These are phyloP conservation scores for Clupea harengus DNA, from an alignment of 2,113 vertebrate species.

Conservation along the genomic window DNA sequence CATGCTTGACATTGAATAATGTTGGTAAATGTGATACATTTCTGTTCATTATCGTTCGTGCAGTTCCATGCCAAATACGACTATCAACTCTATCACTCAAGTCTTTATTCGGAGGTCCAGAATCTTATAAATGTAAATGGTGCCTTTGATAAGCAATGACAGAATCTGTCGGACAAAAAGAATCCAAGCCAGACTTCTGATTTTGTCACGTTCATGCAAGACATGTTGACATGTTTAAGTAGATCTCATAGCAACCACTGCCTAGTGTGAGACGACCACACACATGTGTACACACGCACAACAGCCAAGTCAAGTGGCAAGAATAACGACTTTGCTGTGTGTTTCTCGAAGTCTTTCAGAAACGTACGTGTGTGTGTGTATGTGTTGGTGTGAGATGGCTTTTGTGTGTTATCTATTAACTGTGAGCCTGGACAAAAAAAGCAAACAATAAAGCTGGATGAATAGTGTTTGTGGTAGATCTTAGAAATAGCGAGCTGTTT, in stretches of 20 bases:
- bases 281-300: neutral
- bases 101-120: neutral
- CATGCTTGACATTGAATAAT: neutral
- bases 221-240: constrained; percentile 16
- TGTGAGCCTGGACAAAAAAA: neutral
- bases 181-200: neutral
- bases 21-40: neutral
- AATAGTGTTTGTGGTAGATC: constrained; percentile 16
- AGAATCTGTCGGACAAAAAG: neutral
- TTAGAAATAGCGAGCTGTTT: constrained; percentile 13
- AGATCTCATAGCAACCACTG: neutral
- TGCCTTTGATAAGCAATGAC: neutral
- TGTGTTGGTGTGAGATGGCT: neutral
- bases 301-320: neutral
- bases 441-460: constrained; percentile 18
- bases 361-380: neutral
- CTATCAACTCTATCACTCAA: neutral
- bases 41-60: neutral
- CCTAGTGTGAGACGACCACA: neutral
- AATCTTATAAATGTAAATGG: neutral
- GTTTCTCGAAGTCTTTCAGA: neutral
- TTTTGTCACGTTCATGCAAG: neutral
- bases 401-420: neutral
- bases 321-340: neutral
- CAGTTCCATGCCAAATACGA: neutral